Conservation (phyloP, 1,140 invertebrate species). For the Pteromalus puparum region DNA sequence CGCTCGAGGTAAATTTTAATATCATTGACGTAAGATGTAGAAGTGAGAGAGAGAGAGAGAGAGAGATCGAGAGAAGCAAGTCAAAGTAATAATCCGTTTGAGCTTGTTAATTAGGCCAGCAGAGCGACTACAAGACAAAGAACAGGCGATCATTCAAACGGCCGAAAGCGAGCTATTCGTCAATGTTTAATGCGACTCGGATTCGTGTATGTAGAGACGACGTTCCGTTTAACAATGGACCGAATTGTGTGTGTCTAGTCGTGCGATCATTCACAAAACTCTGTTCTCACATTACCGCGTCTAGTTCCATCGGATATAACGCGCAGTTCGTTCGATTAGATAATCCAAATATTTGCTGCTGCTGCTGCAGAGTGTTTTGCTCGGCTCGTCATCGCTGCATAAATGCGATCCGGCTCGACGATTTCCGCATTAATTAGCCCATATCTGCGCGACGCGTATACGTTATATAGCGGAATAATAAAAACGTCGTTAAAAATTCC, state of each 20-base stretch:
- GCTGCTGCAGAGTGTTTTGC: neutral
- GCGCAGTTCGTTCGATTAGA: neutral
- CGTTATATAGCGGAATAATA: neutral
- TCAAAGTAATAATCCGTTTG: slow-evolving; percentile 28
- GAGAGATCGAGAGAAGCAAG: neutral
- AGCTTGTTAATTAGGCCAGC: slow-evolving; percentile 41
- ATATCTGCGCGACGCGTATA: neutral
- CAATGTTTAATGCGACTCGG: slow-evolving; percentile 9
- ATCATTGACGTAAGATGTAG: too few relatives aligned
- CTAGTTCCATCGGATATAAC: neutral
- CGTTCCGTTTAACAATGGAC: slow-evolving; percentile 2
- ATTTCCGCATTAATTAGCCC: neutral
- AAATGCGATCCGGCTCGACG: neutral
- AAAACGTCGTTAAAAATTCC: slow-evolving; percentile 9
- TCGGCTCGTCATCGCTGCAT: neutral
- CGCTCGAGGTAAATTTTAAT: too few relatives aligned
- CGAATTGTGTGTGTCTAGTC: slow-evolving; percentile 8
- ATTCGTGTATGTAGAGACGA: neutral
- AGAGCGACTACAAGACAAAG: slow-evolving; percentile 24
- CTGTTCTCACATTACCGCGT: slow-evolving; percentile 35
- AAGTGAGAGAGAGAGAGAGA: neutral
- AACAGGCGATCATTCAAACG: slow-evolving; percentile 34
- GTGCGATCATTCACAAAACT: slow-evolving; percentile 24
- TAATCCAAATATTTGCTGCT: neutral
- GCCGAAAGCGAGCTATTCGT: neutral